Conservation (phyloP, 2,113 vertebrate species). For the Myanophis thanlyinensis region DNA sequence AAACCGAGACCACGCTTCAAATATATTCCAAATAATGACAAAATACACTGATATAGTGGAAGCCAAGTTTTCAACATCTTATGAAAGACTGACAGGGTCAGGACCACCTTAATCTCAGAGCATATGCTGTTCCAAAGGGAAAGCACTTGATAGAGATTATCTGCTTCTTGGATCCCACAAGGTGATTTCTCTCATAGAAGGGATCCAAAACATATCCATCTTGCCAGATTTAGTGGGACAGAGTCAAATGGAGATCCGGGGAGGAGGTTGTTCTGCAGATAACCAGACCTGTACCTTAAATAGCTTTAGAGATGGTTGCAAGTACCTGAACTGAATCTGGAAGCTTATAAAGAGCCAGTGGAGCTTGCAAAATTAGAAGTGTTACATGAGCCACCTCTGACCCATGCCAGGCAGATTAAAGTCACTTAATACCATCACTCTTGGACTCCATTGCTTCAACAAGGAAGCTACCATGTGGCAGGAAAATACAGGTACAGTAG, state of each 20-base stretch:
- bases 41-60: background rate
- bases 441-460: background rate
- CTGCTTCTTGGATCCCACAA: background rate
- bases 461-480: background rate
- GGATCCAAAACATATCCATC: background rate
- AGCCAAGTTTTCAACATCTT: background rate
- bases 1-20: background rate
- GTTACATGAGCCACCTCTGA: background rate
- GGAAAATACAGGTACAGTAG: background rate
- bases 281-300: background rate
- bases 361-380: background rate
- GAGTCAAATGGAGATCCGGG: background rate
- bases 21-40: background rate
- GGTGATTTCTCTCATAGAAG: background rate
- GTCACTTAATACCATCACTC: background rate
- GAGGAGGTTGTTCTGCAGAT: rapidly evolving
- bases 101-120: background rate
- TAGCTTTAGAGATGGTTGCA: background rate
- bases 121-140: background rate
- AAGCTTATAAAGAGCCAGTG: background rate
- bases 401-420: background rate
- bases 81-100: background rate
- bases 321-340: background rate
- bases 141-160: background rate
- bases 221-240: background rate